Base-by-base conservation (phyloP, 2,888 invertebrate genomes). In the Hedya salicella region DNA sequence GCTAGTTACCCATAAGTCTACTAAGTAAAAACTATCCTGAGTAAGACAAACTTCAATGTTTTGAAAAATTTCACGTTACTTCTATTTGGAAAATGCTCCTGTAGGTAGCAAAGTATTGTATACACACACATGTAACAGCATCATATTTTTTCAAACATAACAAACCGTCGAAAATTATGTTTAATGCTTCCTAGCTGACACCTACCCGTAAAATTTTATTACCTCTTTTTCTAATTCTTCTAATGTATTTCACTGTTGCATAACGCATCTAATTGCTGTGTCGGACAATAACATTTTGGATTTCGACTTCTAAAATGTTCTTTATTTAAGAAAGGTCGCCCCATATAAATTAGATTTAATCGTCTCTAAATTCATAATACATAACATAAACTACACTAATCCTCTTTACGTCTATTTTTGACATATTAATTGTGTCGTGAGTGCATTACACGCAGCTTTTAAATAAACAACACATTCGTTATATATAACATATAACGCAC, bases 391-490 rank as follows among this genome's bases (percentile, higher is more conserved):
- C 19, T 32, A 59, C n/a, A 52, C 49, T 46, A 59, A 65, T 60
- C 46, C n/a, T 25, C 14, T 65, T 65, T 59, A 60, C 30, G 49
- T 65, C 14, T 16, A 36, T 40, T 52, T 52, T 46, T 60, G 59
- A 60, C 65, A 65, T 65, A 25, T 65, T 65, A 65, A 65, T 60
- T 46, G 39, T 39, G 46, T 44, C 17, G 42, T 42, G 42, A 49
- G 49, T 57, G 57, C 57, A 44, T 59, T 39, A 48, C 44, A 39
- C 14, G 21, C n/a, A 42, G 59, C 46, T 25, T 46, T 60, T 39
- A 46, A 59, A 60, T 53, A 65, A 59, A 59, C 46, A 65, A 52
- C n/a, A n/a, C n/a, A n/a, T n/a, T n/a, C n/a, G n/a, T n/a, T n/a
- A n/a, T n/a, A n/a, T n/a, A n/a, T n/a, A 65, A 65, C 39, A 46